phyloP scores from a whole-genome alignment of 2,888 invertebrate species.

The Temnothorax unifasciatus region DNA sequence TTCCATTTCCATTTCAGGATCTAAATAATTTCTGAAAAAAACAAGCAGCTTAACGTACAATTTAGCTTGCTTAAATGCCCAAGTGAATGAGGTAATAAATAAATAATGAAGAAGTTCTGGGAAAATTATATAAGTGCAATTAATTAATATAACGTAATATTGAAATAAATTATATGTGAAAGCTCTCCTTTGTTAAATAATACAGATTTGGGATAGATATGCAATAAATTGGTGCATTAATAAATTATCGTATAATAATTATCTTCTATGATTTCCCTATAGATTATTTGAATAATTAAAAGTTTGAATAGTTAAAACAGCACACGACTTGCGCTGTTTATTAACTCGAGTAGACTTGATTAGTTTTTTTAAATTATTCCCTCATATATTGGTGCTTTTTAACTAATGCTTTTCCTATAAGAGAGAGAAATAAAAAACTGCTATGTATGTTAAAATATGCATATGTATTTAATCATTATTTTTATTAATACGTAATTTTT shows the following conservation, averaged over 20 bases:
- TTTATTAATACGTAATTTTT: background rate
- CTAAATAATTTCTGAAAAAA: slow-evolving; percentile 13
- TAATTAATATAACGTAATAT: background rate
- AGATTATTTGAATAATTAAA: slow-evolving; percentile 12
- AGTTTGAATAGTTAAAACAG: background rate
- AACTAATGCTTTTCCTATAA: background rate
- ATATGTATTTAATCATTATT: background rate
- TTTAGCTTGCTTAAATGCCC: background rate
- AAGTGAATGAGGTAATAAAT: background rate
- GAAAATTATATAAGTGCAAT: background rate
- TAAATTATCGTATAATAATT: background rate
- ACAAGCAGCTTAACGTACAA: background rate
- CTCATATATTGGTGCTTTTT: background rate
- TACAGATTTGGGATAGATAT: background rate
- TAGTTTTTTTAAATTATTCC: background rate
- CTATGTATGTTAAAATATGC: background rate
- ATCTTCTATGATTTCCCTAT: background rate
- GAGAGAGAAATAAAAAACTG: background rate
- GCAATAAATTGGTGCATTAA: background rate
- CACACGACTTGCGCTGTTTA: background rate
- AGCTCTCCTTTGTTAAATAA: background rate
- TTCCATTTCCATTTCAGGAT: background rate
- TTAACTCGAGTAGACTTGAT: background rate
- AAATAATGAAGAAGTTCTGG: background rate
- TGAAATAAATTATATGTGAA: background rate